A percentile compares a stretch with the other conserved stretches of the same genome.
Evolutionary conservation across 2,888 invertebrate species (phyloP).

Genomic region (Coremacera marginata): DNA sequence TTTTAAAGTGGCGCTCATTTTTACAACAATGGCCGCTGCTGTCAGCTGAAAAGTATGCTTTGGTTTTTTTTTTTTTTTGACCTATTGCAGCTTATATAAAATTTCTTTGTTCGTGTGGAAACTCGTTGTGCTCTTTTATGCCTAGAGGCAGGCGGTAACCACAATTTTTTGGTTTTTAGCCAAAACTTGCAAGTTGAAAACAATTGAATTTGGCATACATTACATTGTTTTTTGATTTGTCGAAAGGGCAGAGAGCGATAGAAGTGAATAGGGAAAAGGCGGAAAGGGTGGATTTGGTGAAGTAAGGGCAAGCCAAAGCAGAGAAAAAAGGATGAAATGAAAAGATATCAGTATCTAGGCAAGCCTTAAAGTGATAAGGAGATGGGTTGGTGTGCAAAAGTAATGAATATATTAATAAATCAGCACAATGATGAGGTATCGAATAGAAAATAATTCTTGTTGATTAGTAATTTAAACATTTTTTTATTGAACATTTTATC

Average conservation of each 20-base stretch:
- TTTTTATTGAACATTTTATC: no score
- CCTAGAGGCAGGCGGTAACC: constrained; percentile 20
- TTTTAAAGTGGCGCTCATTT: constrained; percentile 29
- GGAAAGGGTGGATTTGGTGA: neutral
- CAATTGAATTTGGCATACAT: constrained; percentile 51
- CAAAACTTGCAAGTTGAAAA: constrained; percentile 50
- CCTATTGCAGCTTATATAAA: constrained; percentile 23
- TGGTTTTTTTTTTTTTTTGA: constrained; percentile 32
- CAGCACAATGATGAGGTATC: no score
- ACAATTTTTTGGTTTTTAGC: constrained; percentile 51
- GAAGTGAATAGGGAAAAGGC: neutral
- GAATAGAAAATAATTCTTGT: no score
- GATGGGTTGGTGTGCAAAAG: neutral
- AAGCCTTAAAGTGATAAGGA: neutral
- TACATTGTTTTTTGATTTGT: constrained; percentile 36
- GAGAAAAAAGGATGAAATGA: neutral
- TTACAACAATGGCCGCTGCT: constrained; percentile 20
- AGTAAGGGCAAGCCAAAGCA: neutral
- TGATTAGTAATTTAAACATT: no score
- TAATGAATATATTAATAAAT: no score
- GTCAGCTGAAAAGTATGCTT: constrained; percentile 28
- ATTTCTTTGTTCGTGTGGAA: constrained; percentile 43
- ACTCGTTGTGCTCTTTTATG: constrained; percentile 28
- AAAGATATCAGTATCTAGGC: constrained; percentile 33
- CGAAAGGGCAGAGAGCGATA: neutral